phyloP scores from a whole-genome alignment of 2,888 invertebrate species.

The Panorpa germanica region DNA sequence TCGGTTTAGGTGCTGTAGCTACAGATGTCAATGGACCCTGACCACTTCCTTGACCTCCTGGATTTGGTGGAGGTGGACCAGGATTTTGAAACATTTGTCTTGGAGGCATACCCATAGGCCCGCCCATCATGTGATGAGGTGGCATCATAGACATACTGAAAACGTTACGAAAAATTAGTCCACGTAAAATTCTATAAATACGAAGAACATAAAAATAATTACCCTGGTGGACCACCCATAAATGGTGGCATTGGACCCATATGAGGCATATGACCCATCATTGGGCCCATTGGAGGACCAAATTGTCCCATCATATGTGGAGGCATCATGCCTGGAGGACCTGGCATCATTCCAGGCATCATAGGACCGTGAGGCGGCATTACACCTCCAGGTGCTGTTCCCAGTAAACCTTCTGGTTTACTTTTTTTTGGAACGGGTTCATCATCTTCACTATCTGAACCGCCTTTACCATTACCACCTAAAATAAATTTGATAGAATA shows the following conservation, averaged over 20 bases:
- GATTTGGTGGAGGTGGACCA: conserved; percentile 35
- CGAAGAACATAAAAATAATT: conserved; percentile 14
- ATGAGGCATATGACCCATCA: conserved; percentile 30
- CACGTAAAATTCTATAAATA: no score
- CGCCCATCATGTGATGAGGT: conserved; percentile 30
- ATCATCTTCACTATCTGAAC: conserved; percentile 68
- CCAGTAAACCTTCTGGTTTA: conserved; percentile 46
- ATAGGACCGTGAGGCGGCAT: conserved; percentile 41
- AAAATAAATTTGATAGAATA: no score
- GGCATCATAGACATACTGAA: conserved; percentile 35
- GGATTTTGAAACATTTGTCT: conserved; percentile 74
- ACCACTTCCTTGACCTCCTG: no score
- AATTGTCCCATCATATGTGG: conserved; percentile 35
- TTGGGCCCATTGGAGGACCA: conserved; percentile 33
- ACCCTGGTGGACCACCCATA: conserved; percentile 45
- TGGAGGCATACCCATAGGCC: conserved; percentile 35
- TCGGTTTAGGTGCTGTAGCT: conserved; percentile 44
- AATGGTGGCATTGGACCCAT: conserved; percentile 58
- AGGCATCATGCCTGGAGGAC: conserved; percentile 27
- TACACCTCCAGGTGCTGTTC: conserved; percentile 39
- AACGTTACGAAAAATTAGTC: conserved; percentile 11
- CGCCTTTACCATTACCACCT: conserved; percentile 40
- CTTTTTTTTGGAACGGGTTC: conserved; percentile 63
- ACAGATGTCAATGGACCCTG: no score
- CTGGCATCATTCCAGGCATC: conserved; percentile 33